Evolutionary conservation across 2,888 invertebrate species (phyloP).

Genomic region (Aphrophora alni): DNA sequence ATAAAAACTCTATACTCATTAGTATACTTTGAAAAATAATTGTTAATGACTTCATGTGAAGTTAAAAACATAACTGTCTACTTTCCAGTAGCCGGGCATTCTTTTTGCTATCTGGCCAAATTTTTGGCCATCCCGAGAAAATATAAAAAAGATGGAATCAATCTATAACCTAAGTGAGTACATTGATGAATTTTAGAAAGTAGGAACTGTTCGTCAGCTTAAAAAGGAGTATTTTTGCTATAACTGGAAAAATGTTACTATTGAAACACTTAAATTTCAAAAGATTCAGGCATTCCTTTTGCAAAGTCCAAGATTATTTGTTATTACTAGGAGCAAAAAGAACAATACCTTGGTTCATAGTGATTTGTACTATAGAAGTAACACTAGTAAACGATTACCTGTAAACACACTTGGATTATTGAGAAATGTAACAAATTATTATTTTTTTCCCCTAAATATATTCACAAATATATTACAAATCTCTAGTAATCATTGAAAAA

Average conservation of each 20-base stretch:
- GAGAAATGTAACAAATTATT: too few species aligned
- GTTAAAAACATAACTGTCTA: background rate
- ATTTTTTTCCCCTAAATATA: too few species aligned
- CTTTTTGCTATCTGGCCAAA: slow-evolving; percentile 43
- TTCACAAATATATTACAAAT: too few species aligned
- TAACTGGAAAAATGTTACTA: background rate
- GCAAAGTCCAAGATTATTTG: too few species aligned
- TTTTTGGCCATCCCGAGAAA: slow-evolving; percentile 42
- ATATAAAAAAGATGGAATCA: slow-evolving; percentile 38
- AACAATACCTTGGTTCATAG: too few species aligned
- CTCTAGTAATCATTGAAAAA: too few species aligned
- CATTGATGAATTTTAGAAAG: slow-evolving; percentile 33
- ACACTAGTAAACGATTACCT: too few species aligned
- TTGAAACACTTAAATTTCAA: background rate
- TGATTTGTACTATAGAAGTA: too few species aligned
- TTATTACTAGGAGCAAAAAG: too few species aligned
- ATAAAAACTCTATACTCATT: slow-evolving; percentile 22
- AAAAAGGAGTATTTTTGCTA: slow-evolving; percentile 15
- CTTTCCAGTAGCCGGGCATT: slow-evolving; percentile 37
- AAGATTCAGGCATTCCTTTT: background rate
- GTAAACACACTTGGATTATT: too few species aligned
- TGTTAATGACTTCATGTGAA: background rate
- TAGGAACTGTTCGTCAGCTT: slow-evolving; percentile 21
- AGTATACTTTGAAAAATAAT: slow-evolving; percentile 18
- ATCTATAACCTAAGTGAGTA: slow-evolving; percentile 38